A percentile compares a stretch with the other conserved stretches of the same genome.
phyloP scores from a whole-genome alignment of 2,797 vertebrate genomes.

The Bovichtus diacanthus region DNA sequence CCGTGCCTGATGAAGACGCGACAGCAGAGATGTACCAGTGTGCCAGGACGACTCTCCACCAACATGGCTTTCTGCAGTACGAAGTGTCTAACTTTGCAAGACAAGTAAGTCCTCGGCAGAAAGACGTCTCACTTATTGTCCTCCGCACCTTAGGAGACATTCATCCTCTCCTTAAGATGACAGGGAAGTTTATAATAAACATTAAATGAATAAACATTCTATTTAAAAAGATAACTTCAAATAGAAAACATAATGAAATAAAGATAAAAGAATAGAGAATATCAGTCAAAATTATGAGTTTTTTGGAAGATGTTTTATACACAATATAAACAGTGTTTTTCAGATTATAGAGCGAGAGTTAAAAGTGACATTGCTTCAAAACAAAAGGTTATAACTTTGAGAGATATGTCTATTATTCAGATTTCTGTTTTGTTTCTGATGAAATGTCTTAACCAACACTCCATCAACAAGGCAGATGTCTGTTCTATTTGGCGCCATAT shows the following conservation, averaged over 20 bases:
- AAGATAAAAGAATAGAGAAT: not conserved
- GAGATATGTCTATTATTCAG: not conserved
- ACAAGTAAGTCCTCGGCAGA: slow-evolving; percentile 82
- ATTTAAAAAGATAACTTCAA: not conserved
- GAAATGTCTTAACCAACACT: not conserved
- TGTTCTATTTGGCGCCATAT: not conserved
- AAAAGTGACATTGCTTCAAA: not conserved
- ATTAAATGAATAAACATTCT: too few species aligned
- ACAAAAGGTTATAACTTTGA: not conserved
- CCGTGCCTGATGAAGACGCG: slow-evolving; percentile 79
- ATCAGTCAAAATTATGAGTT: not conserved
- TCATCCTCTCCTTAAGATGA: not conserved
- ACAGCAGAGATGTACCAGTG: slow-evolving; percentile 89
- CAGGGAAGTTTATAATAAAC: not conserved
- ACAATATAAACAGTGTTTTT: not conserved
- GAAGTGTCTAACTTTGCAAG: slow-evolving; percentile 96
- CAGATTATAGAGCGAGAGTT: not conserved
- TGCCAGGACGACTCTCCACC: slow-evolving; percentile 79
- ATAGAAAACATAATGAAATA: not conserved
- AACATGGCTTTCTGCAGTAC: slow-evolving; percentile 89
- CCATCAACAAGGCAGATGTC: not conserved
- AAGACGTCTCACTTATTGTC: not conserved
- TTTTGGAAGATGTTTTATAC: not conserved
- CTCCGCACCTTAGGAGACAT: not conserved
- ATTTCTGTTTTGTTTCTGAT: not conserved